Base-by-base conservation (phyloP, 2,888 invertebrate species). In the Maniola hyperantus region DNA sequence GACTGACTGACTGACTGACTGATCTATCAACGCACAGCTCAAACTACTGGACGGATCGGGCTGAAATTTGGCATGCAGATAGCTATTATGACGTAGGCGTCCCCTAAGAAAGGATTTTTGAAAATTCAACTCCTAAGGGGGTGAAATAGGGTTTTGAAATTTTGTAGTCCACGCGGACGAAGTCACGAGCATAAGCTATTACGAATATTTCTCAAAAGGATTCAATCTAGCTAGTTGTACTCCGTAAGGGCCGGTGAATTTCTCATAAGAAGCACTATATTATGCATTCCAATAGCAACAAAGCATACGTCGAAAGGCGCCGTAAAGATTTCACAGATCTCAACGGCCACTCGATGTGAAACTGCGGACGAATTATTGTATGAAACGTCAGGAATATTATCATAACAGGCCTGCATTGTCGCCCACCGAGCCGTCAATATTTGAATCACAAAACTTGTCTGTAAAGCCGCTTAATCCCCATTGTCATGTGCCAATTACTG, bases 401-500 rank as follows among this genome's bases (percentile, higher is more conserved):
- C 90, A 91, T 91, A 91, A 91, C 91, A 87, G 90, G 88, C 74
- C 68, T 70, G 72, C 79, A 81, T 81, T 80, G 86, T 90, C 89
- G 88, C 89, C 89, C 89, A 91, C 86, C 73, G 85, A 75, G 72
- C 79, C 79, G 78, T 77, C 81, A 74, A 82, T 85, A 89, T 89
- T 89, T 88, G 89, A 88, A 89, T 91, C 87, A 88, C 90, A 89
- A 91, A 91, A 89, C 89, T 85, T 79, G 81, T 73, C 79, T 73
- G 78, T 88, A 91, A 55, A 91, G 87, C 89, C 82, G 80, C 77
- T 79, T 91, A 90, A 92, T 91, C 91, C 87, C 89, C 81, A 89
- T 91, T 92, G 91, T 92, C 79, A 79, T 76, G 82, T 79, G 87
- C 91, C 91, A 92, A 92, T 92, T 92, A 92, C 84, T 51, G 80